These are phyloP conservation scores for Oostethus manadensis DNA, from an alignment of 2,113 vertebrate species.

Conservation along the genomic window DNA sequence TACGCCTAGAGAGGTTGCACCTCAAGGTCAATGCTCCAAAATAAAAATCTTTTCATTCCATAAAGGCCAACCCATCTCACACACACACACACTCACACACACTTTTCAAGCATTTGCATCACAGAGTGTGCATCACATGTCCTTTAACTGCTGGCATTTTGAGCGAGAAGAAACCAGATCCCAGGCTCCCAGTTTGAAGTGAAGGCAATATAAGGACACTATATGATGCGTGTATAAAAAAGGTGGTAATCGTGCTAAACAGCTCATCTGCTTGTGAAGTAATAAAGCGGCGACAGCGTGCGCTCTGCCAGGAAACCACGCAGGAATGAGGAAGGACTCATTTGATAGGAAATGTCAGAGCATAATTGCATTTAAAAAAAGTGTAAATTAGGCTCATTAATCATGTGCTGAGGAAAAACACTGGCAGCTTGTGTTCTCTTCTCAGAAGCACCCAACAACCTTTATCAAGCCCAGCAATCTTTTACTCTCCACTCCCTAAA, in stretches of 20 bases:
- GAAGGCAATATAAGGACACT: too few species aligned
- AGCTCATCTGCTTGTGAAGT: constrained; percentile 50
- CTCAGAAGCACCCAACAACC: constrained; percentile 20
- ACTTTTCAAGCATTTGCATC: too few species aligned
- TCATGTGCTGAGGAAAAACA: constrained; percentile 53
- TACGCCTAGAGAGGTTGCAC: too few species aligned
- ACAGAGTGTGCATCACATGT: too few species aligned
- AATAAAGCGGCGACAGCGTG: constrained; percentile 24
- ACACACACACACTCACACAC: too few species aligned
- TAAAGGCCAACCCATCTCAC: too few species aligned
- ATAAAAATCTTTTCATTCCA: too few species aligned
- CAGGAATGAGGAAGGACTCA: constrained; percentile 52
- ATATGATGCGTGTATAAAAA: constrained; percentile 26
- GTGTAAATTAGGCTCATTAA: constrained; percentile 74
- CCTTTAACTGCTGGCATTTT: too few species aligned
- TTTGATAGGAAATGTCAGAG: constrained; percentile 70
- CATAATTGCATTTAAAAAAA: constrained; percentile 67
- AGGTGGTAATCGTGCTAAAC: constrained; percentile 49
- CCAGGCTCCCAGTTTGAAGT: too few species aligned
- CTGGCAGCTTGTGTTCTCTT: constrained; percentile 58
- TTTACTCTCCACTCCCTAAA: background rate
- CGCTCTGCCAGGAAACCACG: constrained; percentile 64
- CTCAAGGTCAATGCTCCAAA: too few species aligned
- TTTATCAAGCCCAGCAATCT: background rate
- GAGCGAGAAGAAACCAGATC: too few species aligned